These are phyloP conservation scores for Chiroxiphia lanceolata DNA, from an alignment of 2,797 vertebrate genomes.

Conservation along the genomic window DNA sequence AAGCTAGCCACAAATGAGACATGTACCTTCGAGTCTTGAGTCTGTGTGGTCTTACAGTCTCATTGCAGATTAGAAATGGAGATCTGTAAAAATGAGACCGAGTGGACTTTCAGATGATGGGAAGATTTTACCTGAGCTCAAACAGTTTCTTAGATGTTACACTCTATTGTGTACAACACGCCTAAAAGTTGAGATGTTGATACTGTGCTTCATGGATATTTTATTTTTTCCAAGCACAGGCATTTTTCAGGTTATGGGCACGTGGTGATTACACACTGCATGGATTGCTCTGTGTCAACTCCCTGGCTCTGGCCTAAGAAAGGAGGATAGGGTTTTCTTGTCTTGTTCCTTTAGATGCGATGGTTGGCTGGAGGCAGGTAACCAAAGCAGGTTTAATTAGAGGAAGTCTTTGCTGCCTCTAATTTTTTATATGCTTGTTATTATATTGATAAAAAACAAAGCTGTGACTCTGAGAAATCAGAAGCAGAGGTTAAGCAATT, in stretches of 20 bases:
- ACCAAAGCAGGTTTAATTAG: not conserved
- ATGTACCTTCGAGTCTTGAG: not conserved
- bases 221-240: not conserved
- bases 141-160: not conserved
- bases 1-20: not conserved
- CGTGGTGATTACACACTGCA: not conserved
- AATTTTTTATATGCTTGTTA: not conserved
- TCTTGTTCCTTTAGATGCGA: not conserved
- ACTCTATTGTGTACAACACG: not conserved
- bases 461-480: not conserved
- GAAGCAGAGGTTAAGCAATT: not conserved
- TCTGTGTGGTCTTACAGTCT: not conserved
- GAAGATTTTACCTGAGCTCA: not conserved
- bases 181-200: not conserved
- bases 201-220: accelerated
- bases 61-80: not conserved
- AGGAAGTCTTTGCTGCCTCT: not conserved
- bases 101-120: not conserved
- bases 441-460: not conserved
- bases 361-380: not conserved
- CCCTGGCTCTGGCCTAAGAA: not conserved
- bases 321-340: not conserved
- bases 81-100: not conserved
- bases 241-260: not conserved
- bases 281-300: not conserved